Conservation (phyloP, 2,113 vertebrate genomes). For the Macrotis lagotis region DNA sequence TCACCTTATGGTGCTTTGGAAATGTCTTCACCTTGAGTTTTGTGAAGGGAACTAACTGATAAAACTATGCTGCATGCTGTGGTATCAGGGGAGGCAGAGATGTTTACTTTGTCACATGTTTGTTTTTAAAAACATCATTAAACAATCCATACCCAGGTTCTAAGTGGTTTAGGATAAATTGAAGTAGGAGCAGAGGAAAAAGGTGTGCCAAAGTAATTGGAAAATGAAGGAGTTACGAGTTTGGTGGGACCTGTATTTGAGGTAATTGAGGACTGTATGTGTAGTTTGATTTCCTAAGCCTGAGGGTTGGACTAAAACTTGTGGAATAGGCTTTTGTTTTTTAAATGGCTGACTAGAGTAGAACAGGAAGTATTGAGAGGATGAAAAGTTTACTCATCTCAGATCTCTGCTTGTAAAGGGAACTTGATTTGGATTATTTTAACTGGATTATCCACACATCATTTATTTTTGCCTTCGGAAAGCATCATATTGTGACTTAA, state of each 20-base stretch:
- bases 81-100: not conserved
- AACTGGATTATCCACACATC: constrained; percentile 13
- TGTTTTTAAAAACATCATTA: not conserved
- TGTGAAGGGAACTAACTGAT: not conserved
- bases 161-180: not conserved
- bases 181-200: not conserved
- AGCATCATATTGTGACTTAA: not conserved
- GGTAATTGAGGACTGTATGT: not conserved
- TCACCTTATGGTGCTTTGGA: not conserved
- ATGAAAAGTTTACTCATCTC: not conserved
- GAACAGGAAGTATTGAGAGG: too few species aligned
- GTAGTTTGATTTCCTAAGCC: not conserved
- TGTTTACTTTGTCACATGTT: not conserved
- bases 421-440: constrained; percentile 35
- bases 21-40: not conserved
- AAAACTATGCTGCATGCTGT: not conserved
- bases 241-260: not conserved
- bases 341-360: not conserved
- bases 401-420: not conserved
- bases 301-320: not conserved
- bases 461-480: constrained; percentile 34
- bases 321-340: not conserved
- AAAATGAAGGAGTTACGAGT: not conserved
- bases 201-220: not conserved
- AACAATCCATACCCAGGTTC: not conserved